Conservation (phyloP, 2,888 invertebrate species). For the Amphipoea lucens region DNA sequence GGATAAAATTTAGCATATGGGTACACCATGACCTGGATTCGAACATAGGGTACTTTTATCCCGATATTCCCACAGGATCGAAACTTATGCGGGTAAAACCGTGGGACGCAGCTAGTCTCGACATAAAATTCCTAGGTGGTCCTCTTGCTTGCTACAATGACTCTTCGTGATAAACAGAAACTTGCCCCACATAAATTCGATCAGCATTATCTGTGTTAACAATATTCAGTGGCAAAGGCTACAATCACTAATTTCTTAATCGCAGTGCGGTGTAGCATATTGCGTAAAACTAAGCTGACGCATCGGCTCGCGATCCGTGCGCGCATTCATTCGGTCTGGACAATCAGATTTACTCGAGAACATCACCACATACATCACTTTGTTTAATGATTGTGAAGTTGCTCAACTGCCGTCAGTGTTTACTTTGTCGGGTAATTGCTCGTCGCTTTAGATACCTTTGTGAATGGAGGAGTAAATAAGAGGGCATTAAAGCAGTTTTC, state of each 20-base stretch:
- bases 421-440: constrained; percentile 23
- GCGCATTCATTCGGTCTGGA: constrained; percentile 18
- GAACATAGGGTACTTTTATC: too few species aligned
- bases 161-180: neutral
- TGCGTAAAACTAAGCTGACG: constrained; percentile 49
- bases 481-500: constrained; percentile 9
- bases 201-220: neutral
- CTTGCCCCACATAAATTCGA: neutral
- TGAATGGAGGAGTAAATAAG: constrained; percentile 15
- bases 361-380: constrained; percentile 5
- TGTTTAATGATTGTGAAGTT: constrained; percentile 42
- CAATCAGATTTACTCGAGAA: constrained; percentile 35
- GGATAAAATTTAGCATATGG: too few species aligned
- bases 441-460: neutral
- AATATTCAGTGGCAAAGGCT: neutral
- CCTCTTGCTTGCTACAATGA: too few species aligned
- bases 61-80: too few species aligned
- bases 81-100: too few species aligned
- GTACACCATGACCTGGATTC: too few species aligned
- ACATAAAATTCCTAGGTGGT: neutral
- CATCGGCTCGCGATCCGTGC: constrained; percentile 17
- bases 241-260: constrained; percentile 8
- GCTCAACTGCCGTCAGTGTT: constrained; percentile 27
- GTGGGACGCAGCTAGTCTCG: neutral
- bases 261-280: constrained; percentile 39